Base-by-base conservation (phyloP, 2,797 vertebrate genomes). In the Dipus sagitta region DNA sequence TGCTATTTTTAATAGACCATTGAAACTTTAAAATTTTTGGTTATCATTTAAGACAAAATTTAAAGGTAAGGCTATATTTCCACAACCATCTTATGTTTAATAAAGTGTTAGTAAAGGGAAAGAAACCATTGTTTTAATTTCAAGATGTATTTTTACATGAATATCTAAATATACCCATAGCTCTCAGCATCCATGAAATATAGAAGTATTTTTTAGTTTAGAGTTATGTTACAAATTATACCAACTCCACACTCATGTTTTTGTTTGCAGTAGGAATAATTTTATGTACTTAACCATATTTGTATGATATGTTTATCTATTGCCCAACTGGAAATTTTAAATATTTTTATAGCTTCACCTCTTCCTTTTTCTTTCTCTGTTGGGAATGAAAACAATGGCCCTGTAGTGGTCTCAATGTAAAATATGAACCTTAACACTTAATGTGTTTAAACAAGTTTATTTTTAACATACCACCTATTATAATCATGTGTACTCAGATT, bases 261-360 rank as follows among this genome's bases (percentile, higher is more conserved):
- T 91, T 92, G 30, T 93, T 84, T 81, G 52, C 34, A 75, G 62
- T 94, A 1, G 64, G 93, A 94, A 83, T 92, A 83, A 38, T 52
- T 88, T 82, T 88, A 47, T 88, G 47, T 32, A 18, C 90, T 58
- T 14, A 14, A 58, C 54, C 54, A 1, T 58, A 65, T 92, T 90
- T 17, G 17, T 14, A 32, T 96, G 85, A 38, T 30, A 62, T n/a
- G 23, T 92, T 87, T 96, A 95, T 90, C n/a, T 58, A 21, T 34
- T 86, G 79, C 65, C 71, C 67, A 94, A 23, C 65, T 93, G 80
- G 74, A 94, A 92, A 75, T 84, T 94, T 62, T 67, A 95, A 94
- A 83, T 92, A 85, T 78, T 90, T 95, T 93, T 72, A 74, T 67
- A 90, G 26, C 18, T 34, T 94, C 65, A 74, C 64, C 76, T 86